Evolutionary conservation across 2,888 invertebrate genomes (phyloP).

Genomic region (Drosophila barbarae): DNA sequence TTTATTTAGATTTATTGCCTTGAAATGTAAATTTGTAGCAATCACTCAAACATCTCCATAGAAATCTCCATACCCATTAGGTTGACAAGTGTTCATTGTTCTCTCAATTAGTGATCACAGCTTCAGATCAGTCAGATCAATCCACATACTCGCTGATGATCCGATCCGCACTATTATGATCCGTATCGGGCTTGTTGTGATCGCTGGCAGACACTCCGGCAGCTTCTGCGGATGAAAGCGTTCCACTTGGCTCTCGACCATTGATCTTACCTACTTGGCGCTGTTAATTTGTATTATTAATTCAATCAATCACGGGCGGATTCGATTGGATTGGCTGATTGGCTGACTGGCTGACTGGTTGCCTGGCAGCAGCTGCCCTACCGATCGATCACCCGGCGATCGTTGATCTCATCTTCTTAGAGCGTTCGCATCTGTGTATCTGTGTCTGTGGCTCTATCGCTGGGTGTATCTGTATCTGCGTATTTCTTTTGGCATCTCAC

Average conservation of each 20-base stretch:
- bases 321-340: constrained; percentile 19
- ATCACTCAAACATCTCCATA: neutral
- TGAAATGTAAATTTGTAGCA: neutral
- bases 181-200: constrained; percentile 34
- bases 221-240: constrained; percentile 35
- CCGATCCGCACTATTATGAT: constrained; percentile 25
- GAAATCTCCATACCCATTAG: neutral
- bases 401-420: constrained; percentile 60
- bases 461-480: constrained; percentile 14
- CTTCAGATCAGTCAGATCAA: constrained; percentile 9
- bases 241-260: constrained; percentile 53
- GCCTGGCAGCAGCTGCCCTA: constrained; percentile 51
- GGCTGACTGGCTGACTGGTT: constrained; percentile 1
- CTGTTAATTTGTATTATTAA: constrained; percentile 74
- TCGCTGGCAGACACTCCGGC: constrained; percentile 29
- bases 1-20: neutral
- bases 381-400: constrained; percentile 58
- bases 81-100: constrained; percentile 1
- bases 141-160: neutral
- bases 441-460: neutral
- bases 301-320: constrained; percentile 69
- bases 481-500: constrained; percentile 60
- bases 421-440: constrained; percentile 10
- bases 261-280: constrained; percentile 72
- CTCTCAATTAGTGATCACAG: constrained; percentile 7